Evolutionary conservation across 2,888 invertebrate species (phyloP).

Genomic region (Laothoe populi): DNA sequence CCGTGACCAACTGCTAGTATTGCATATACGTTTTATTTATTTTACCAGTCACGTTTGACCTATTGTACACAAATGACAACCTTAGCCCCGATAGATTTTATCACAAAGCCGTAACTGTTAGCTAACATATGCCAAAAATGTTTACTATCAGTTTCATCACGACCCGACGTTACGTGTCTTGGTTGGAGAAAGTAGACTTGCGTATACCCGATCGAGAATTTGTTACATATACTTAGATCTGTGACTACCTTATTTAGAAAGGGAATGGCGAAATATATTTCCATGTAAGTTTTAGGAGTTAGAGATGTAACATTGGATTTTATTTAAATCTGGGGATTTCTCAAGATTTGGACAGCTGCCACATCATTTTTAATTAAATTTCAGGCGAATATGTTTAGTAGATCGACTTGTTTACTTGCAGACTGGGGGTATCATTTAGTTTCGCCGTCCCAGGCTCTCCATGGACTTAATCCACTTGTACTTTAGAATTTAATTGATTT

Average conservation of each 20-base stretch:
- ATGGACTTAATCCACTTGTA: no score
- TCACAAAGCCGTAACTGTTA: conserved; percentile 52
- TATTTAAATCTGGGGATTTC: no score
- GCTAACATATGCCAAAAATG: conserved; percentile 52
- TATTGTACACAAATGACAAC: conserved; percentile 50
- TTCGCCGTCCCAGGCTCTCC: no score
- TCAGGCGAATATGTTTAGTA: no score
- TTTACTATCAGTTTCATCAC: conserved; percentile 57
- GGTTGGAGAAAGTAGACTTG: conserved; percentile 45
- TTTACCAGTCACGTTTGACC: conserved; percentile 27
- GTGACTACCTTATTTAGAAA: conserved; percentile 7
- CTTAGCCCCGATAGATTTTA: conserved; percentile 76
- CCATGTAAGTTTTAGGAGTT: background rate
- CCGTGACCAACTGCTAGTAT: no score
- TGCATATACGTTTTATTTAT: conserved; percentile 28
- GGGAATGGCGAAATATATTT: conserved; percentile 18
- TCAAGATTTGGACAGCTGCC: no score
- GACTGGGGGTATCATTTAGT: no score
- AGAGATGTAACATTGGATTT: background rate
- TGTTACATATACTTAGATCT: conserved; percentile 27
- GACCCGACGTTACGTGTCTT: conserved; percentile 43
- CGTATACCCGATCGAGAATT: conserved; percentile 20
- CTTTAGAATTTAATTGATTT: no score
- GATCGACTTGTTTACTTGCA: no score
- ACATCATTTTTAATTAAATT: no score